Percentiles rank a stretch among this genome's conserved stretches.
Evolutionary conservation across 2,797 vertebrate genomes (phyloP).

Genomic region (Thunnus albacares): DNA sequence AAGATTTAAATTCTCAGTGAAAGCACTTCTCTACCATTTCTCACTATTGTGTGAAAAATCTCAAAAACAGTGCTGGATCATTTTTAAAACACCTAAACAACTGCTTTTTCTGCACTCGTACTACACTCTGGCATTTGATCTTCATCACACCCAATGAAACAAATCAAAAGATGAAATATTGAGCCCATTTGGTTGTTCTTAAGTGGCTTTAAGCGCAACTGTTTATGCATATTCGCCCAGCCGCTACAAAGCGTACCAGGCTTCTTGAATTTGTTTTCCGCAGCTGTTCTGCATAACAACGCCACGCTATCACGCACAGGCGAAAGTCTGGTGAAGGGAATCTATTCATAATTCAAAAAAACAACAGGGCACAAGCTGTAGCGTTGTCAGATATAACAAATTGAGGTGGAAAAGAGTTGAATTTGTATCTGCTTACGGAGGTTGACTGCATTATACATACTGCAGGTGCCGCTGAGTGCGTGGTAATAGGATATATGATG

Average conservation of each 20-base stretch:
- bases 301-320: constrained; percentile 64
- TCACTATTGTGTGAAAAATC: constrained; percentile 58
- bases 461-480: constrained; percentile 77
- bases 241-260: constrained; percentile 60
- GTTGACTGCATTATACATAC: constrained; percentile 86
- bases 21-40: constrained; percentile 29
- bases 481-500: constrained; percentile 88
- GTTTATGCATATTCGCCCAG: constrained; percentile 81
- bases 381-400: constrained; percentile 87
- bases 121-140: constrained; percentile 54
- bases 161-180: constrained; percentile 79
- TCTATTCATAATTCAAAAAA: constrained; percentile 85
- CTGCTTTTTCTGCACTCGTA: constrained; percentile 38
- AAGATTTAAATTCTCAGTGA: constrained; percentile 56
- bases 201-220: constrained; percentile 79
- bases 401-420: constrained; percentile 83
- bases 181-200: constrained; percentile 76
- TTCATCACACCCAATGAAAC: constrained; percentile 75
- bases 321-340: constrained; percentile 72
- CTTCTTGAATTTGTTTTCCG: constrained; percentile 75
- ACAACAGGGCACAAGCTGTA: constrained; percentile 71
- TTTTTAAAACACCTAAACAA: constrained; percentile 64
- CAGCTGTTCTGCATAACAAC: constrained; percentile 78
- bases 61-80: constrained; percentile 39
- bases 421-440: constrained; percentile 86